These are phyloP conservation scores for Drosophila kepulauana DNA, from an alignment of 1,140 invertebrate genomes.

Conservation along the genomic window DNA sequence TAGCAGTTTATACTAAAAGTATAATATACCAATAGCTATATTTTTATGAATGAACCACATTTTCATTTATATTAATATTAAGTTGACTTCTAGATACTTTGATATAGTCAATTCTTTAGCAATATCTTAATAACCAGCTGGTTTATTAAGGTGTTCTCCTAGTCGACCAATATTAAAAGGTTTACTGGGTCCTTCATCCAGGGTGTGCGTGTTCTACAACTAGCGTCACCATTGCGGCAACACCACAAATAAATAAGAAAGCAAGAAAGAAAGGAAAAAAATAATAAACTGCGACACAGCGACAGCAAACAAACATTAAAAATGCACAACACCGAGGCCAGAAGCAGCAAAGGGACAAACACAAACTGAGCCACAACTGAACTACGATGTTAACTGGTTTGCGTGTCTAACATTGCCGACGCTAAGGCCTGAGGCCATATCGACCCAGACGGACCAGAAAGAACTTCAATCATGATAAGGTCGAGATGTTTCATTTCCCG, in stretches of 20 bases:
- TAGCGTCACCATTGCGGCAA: constrained; percentile 50
- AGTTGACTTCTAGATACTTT: too few species aligned
- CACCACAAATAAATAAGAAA: constrained; percentile 22
- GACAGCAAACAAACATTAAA: constrained; percentile 74
- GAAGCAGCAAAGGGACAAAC: constrained; percentile 21
- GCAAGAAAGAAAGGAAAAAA: constrained; percentile 9
- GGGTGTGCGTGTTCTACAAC: constrained; percentile 58
- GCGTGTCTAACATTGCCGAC: constrained; percentile 40
- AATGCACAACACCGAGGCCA: constrained; percentile 46
- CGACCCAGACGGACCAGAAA: constrained; percentile 30
- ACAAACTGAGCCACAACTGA: constrained; percentile 1
- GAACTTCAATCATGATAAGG: constrained; percentile 41
- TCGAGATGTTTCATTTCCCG: constrained; percentile 24
- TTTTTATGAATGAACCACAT: too few species aligned
- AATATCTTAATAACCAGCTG: neutral
- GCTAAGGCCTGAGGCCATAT: constrained; percentile 32
- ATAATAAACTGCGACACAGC: constrained; percentile 61
- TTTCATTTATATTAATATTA: too few species aligned
- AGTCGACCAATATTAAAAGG: constrained; percentile 3
- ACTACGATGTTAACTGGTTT: constrained; percentile 4
- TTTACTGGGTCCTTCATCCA: constrained; percentile 36
- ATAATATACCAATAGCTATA: too few species aligned
- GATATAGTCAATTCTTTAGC: too few species aligned
- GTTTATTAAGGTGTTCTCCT: neutral
- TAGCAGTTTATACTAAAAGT: too few species aligned